Evolutionary conservation across 2,113 vertebrate species (phyloP).

Genomic region (Dolichallabes microphthalmus): DNA sequence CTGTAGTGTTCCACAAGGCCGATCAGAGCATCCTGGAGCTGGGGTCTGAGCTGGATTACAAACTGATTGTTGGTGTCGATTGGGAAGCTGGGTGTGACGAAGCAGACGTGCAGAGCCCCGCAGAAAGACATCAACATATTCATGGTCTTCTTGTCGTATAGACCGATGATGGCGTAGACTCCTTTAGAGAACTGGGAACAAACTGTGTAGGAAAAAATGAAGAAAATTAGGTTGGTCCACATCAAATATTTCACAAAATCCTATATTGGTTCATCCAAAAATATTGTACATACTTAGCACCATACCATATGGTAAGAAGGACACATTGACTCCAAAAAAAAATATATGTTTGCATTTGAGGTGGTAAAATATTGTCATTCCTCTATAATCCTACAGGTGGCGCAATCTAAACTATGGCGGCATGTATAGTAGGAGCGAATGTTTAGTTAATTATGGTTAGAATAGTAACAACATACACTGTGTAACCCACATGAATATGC

Average conservation of each 20-base stretch:
- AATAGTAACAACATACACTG: no score
- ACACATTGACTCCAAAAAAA: no score
- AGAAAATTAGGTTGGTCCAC: not conserved
- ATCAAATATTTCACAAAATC: not conserved
- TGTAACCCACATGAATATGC: not conserved
- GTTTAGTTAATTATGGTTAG: no score
- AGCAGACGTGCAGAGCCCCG: constrained; percentile 93
- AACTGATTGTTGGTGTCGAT: constrained; percentile 95
- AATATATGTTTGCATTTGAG: no score
- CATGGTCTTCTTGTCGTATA: constrained; percentile 92
- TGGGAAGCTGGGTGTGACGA: constrained; percentile 91
- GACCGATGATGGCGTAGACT: constrained; percentile 95
- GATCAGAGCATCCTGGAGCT: constrained; percentile 92
- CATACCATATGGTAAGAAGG: not conserved
- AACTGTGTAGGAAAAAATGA: constrained; percentile 69
- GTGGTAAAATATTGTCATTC: no score
- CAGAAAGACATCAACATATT: constrained; percentile 99
- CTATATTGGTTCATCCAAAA: not conserved
- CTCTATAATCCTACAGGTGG: no score
- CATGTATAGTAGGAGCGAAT: no score
- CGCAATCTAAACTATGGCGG: no score
- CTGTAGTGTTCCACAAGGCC: constrained; percentile 88
- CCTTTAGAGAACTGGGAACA: constrained; percentile 98
- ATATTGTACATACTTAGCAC: not conserved
- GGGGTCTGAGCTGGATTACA: constrained; percentile 92